Evolutionary conservation across 2,888 invertebrate species (phyloP).

Genomic region (Linnaemya tessellans): DNA sequence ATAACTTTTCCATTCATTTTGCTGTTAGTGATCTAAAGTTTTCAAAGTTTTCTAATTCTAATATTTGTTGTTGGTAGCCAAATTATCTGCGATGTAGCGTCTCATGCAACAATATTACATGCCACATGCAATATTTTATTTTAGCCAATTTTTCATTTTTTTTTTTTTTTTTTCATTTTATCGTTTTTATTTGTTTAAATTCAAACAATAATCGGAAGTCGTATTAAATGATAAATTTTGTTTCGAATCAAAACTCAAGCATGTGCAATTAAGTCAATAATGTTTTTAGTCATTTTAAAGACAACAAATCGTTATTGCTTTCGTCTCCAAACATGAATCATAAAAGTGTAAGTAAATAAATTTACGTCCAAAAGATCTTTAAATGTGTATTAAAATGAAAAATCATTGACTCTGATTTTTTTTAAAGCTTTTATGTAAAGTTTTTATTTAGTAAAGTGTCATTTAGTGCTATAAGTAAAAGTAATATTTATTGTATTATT

Average conservation of each 20-base stretch:
- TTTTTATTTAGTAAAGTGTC: constrained; percentile 25
- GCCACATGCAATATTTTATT: constrained; percentile 61
- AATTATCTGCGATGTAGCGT: constrained; percentile 13
- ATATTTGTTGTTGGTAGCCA: neutral
- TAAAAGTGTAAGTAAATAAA: neutral
- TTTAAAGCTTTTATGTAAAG: neutral
- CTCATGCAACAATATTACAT: constrained; percentile 53
- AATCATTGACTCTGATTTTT: neutral
- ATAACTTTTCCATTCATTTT: neutral
- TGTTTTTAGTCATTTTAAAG: constrained; percentile 34
- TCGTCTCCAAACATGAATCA: constrained; percentile 38
- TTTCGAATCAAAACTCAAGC: constrained; percentile 35
- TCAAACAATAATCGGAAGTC: constrained; percentile 65
- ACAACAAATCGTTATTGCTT: constrained; percentile 26
- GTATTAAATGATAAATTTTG: constrained; percentile 60
- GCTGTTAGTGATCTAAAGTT: constrained; percentile 20
- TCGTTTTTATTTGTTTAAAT: constrained; percentile 5
- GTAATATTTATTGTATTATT: neutral
- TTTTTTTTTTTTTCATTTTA: constrained; percentile 8
- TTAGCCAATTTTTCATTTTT: constrained; percentile 33
- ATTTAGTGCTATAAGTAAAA: constrained; percentile 10
- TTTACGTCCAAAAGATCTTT: neutral
- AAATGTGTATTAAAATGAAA: neutral
- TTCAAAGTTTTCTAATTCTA: neutral
- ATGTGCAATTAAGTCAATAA: constrained; percentile 51